A percentile compares a stretch with the other conserved stretches of the same genome.
Conservation (phyloP, 2,888 invertebrate genomes). For the Ophonus ardosiacus region DNA sequence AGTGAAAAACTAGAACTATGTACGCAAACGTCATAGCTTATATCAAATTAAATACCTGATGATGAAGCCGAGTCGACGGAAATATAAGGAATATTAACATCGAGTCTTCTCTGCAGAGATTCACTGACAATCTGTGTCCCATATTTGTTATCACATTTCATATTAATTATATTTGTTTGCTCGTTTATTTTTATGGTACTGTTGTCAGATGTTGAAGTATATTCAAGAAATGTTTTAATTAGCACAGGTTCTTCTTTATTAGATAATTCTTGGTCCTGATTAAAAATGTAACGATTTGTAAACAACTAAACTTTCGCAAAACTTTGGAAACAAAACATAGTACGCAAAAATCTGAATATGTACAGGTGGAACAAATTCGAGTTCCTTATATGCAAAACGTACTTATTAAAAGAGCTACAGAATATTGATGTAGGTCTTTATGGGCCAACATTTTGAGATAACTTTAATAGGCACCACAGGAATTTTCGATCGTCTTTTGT, state of each 20-base stretch:
- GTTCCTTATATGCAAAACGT: too few species aligned
- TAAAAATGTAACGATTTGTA: neutral
- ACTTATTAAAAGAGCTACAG: too few species aligned
- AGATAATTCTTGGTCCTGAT: conserved; percentile 44
- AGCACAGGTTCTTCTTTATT: conserved; percentile 39
- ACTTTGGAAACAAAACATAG: too few species aligned
- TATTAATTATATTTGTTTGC: conserved; percentile 48
- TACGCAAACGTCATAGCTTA: neutral
- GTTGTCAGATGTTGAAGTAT: conserved; percentile 19
- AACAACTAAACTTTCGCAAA: too few species aligned
- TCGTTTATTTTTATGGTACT: conserved; percentile 51
- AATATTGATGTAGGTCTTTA: too few species aligned
- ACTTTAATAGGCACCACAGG: too few species aligned
- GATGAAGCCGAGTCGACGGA: conserved; percentile 53
- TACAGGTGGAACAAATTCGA: too few species aligned
- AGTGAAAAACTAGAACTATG: too few species aligned
- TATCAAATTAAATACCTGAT: conserved; percentile 37
- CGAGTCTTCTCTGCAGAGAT: conserved; percentile 25
- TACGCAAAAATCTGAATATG: too few species aligned
- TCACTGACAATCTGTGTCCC: conserved; percentile 20
- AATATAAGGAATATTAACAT: conserved; percentile 55
- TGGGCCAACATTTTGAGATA: too few species aligned
- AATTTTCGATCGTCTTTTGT: too few species aligned
- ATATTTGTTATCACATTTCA: conserved; percentile 59
- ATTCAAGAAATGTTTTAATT: conserved; percentile 27